These are phyloP conservation scores for Trachelus stipa DNA, from an alignment of 2,888 invertebrate species.

Conservation along the genomic window DNA sequence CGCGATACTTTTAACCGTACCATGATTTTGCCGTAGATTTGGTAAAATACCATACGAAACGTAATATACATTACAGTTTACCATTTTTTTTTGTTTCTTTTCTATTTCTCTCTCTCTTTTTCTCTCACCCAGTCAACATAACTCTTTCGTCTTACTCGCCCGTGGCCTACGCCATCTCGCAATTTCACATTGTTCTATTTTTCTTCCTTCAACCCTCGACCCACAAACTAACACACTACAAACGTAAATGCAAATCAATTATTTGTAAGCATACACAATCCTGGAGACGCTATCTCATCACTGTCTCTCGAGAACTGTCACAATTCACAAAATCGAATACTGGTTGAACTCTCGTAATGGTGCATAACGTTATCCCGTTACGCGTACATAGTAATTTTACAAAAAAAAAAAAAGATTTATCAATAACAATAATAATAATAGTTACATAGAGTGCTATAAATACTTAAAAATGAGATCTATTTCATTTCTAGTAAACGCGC, in stretches of 20 bases:
- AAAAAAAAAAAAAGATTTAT: constrained; percentile 51
- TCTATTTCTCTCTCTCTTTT: constrained; percentile 29
- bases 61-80: constrained; percentile 71
- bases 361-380: constrained; percentile 31
- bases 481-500: constrained; percentile 37
- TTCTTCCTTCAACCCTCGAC: neutral
- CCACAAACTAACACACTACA: constrained; percentile 24
- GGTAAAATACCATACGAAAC: constrained; percentile 74
- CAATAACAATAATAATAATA: constrained; percentile 29
- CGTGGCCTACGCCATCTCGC: neutral
- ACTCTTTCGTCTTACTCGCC: neutral
- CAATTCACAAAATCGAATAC: neutral
- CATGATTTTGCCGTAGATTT: constrained; percentile 48
- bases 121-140: neutral
- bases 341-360: constrained; percentile 4
- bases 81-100: constrained; percentile 41
- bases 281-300: neutral
- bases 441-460: constrained; percentile 51
- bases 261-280: constrained; percentile 24
- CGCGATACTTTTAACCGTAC: constrained; percentile 46
- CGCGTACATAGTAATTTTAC: constrained; percentile 31
- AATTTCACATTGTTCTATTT: constrained; percentile 25
- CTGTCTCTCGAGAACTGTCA: neutral
- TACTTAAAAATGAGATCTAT: constrained; percentile 51
- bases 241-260: constrained; percentile 45